These are phyloP conservation scores for Myiopsitta monachus DNA, from an alignment of 2,113 vertebrate species.

Conservation along the genomic window DNA sequence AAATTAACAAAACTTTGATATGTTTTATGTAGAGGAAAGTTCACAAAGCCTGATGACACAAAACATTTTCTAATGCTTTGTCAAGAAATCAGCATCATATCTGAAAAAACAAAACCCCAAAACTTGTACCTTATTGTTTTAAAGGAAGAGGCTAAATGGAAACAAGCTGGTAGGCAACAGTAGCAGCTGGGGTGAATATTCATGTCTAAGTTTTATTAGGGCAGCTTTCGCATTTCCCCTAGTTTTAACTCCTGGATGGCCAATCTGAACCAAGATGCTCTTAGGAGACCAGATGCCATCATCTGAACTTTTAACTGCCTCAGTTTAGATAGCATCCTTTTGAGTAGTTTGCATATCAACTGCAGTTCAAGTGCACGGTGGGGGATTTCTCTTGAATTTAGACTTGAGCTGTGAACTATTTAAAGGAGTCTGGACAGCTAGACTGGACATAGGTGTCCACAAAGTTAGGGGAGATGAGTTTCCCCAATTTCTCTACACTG, in stretches of 20 bases:
- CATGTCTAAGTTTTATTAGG: no score
- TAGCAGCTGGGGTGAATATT: slow-evolving; percentile 74
- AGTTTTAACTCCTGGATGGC: background rate
- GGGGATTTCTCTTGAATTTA: background rate
- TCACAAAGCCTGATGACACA: background rate
- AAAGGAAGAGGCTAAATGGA: slow-evolving; percentile 78
- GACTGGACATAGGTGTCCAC: background rate
- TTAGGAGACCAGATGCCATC: background rate
- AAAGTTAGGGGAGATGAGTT: background rate
- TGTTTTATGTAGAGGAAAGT: background rate
- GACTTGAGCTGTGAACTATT: background rate
- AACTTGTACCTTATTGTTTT: slow-evolving; percentile 67
- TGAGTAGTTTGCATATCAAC: background rate
- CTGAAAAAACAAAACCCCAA: background rate
- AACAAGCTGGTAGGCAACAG: slow-evolving; percentile 74
- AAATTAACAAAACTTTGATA: background rate
- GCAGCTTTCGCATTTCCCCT: background rate
- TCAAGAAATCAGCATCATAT: slow-evolving; percentile 37
- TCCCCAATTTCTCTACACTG: background rate
- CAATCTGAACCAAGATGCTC: background rate
- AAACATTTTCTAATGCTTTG: background rate
- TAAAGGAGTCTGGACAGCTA: background rate
- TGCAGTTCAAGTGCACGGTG: background rate
- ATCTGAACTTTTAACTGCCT: background rate
- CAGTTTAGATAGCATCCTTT: background rate